Evolutionary conservation across 2,113 vertebrate species (phyloP), one percentile per base, ranked within the genome.

Genomic region (Lepisosteus osseus): DNA sequence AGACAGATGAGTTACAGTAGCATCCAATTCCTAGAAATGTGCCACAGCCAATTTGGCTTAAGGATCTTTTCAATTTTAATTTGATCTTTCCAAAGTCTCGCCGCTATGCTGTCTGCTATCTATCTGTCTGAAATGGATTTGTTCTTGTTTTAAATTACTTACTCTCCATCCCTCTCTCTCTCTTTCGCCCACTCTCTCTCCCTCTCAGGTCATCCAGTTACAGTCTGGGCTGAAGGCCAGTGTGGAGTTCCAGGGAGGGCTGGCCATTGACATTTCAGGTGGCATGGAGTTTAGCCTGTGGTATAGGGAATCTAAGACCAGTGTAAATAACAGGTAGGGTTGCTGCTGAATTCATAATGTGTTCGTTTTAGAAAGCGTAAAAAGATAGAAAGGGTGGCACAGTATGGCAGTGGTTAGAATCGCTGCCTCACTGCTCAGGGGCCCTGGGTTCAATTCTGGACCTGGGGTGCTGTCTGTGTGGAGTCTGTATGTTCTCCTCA

Each of bases 231-330:
- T 98, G 1, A 91, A 83, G 7, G 95, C 94, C 56, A 91, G 70
- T 4, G 66, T 77, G 0, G 95, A 97, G 79, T 93, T 97, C 78
- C 92, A 96, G 75, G 95, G 95, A 2, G 94, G 96, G 15, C 77
- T 99, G 47, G 92, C 96, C 72, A 97, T 99, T 3, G 97, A 99
- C 82, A 96, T 98, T 86, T 96, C 97, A 0, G 97, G 97, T 79
- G 93, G 95, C 70, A 97, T 99, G 96, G 97, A 99, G 78, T 94
- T 99, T 85, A 99, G 97, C 85, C 92, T 99, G 68, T 99, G 97
- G 97, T 98, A 99, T 87, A 89, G 95, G 67, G 96, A 99, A 87
- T 99, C 96, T 78, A 99, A 99, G 90, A 98, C 97, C 71, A 95
- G 85, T 6, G 92, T 99, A 83, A 96, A 95, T 84, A 98, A 95